A percentile compares a stretch with the other conserved stretches of the same genome.
Evolutionary conservation across 2,888 invertebrate genomes (phyloP).

Genomic region (Leucophenga maculata): DNA sequence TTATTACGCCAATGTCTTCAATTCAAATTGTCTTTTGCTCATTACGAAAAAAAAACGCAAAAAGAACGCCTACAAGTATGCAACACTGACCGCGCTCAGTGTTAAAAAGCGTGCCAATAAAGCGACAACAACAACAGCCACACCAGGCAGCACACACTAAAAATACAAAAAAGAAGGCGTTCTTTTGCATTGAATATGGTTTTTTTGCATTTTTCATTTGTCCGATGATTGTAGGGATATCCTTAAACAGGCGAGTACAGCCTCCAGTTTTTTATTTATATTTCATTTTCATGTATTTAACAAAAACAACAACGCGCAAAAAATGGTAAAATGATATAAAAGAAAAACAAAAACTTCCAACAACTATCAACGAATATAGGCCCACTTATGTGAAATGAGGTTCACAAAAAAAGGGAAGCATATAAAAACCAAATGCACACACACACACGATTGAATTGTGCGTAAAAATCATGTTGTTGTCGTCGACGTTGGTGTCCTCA

Average conservation of each 20-base stretch:
- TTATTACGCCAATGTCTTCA: not conserved
- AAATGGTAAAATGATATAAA: too few relatives aligned
- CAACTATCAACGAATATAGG: slow-evolving; percentile 12
- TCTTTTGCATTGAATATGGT: slow-evolving; percentile 29
- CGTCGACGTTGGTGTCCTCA: too few relatives aligned
- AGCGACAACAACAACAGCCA: slow-evolving; percentile 51
- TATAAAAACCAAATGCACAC: slow-evolving; percentile 21
- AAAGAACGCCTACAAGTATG: slow-evolving; percentile 62
- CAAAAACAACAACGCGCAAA: slow-evolving; percentile 13
- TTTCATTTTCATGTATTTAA: slow-evolving; percentile 32
- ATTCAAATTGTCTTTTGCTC: too few relatives aligned
- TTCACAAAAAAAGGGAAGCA: slow-evolving; percentile 1
- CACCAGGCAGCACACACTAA: slow-evolving; percentile 33
- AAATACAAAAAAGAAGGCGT: slow-evolving; percentile 43
- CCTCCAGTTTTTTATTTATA: slow-evolving; percentile 32
- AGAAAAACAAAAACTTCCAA: not conserved
- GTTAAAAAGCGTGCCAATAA: slow-evolving; percentile 39
- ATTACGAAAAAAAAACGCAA: slow-evolving; percentile 35
- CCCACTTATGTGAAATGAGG: slow-evolving; percentile 15
- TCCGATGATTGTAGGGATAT: slow-evolving; percentile 39
- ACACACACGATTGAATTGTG: slow-evolving; percentile 23
- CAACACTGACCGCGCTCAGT: slow-evolving; percentile 48
- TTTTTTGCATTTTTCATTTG: slow-evolving; percentile 64
- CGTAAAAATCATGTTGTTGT: slow-evolving; percentile 5
- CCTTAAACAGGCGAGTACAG: slow-evolving; percentile 20